A percentile compares a stretch with the other conserved stretches of the same genome.
Evolutionary conservation across 1,140 invertebrate species (phyloP).

Genomic region (Nixonia krombeini): DNA sequence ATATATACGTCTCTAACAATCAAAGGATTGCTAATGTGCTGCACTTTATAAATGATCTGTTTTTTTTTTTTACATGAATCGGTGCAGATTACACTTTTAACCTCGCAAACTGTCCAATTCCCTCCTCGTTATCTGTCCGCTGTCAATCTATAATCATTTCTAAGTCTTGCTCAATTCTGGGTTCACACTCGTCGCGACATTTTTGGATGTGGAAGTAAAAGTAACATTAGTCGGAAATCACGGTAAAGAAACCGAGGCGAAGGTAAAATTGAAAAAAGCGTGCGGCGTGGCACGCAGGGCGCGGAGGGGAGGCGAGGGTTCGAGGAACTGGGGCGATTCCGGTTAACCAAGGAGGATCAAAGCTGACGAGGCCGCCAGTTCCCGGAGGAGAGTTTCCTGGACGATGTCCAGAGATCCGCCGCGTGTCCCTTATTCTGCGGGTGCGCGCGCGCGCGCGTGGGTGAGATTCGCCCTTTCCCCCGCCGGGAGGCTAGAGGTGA

Average conservation of each 20-base stretch:
- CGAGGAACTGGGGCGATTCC: conserved; percentile 9
- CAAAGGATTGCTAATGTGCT: too few relatives aligned
- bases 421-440: conserved; percentile 2
- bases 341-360: conserved; percentile 25
- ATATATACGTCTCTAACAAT: too few relatives aligned
- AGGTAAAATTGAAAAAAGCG: conserved; percentile 1
- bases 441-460: too few relatives aligned
- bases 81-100: too few relatives aligned
- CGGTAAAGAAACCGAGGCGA: background rate
- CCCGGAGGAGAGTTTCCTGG: conserved; percentile 28
- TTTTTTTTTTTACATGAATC: too few relatives aligned
- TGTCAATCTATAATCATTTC: too few relatives aligned
- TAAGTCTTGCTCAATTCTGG: too few relatives aligned
- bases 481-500: conserved; percentile 6
- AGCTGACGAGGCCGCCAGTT: conserved; percentile 16
- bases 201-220: background rate
- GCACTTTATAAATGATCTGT: too few relatives aligned
- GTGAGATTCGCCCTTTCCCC: background rate
- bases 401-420: conserved; percentile 14
- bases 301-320: too few relatives aligned
- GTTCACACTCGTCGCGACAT: too few relatives aligned
- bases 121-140: too few relatives aligned
- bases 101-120: too few relatives aligned
- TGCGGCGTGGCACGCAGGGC: background rate
- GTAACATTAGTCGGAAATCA: conserved; percentile 10